A percentile compares a stretch with the other conserved stretches of the same genome.
These are phyloP conservation scores for Gnathonemus echidnorhynchus DNA, from an alignment of 2,113 vertebrate genomes.

Conservation along the genomic window DNA sequence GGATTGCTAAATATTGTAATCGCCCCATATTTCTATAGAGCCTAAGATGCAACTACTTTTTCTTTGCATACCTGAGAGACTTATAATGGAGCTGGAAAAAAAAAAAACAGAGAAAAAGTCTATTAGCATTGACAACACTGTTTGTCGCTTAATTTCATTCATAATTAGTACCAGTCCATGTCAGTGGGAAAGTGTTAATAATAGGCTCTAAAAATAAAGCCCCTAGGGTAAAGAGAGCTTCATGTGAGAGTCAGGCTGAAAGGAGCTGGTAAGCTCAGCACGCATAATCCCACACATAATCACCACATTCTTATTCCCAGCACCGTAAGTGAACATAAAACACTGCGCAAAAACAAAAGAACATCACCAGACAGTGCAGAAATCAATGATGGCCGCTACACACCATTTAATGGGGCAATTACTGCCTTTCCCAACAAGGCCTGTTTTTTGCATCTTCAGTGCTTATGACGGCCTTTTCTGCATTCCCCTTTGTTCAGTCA, in stretches of 20 bases:
- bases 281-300: neutral
- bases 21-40: neutral
- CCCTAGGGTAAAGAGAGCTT: neutral
- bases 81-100: neutral
- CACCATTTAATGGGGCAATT: neutral
- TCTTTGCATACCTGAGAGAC: neutral
- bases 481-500: constrained; percentile 25
- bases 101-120: neutral
- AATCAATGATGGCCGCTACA: constrained; percentile 18
- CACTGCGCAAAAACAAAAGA: neutral
- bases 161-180: constrained; percentile 21
- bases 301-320: neutral
- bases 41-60: neutral
- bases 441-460: constrained; percentile 1
- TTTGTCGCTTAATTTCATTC: constrained; percentile 23
- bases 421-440: constrained; percentile 23
- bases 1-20: neutral
- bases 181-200: constrained; percentile 13
- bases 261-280: neutral
- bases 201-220: constrained; percentile 12
- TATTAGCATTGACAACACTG: constrained; percentile 16
- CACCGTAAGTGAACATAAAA: neutral
- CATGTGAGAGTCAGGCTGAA: neutral
- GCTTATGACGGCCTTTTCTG: constrained; percentile 12
- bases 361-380: neutral